Percentiles rank a stretch among this genome's conserved stretches.
Evolutionary conservation across 1,140 invertebrate genomes (phyloP).

Genomic region (Arctopsyche grandis): DNA sequence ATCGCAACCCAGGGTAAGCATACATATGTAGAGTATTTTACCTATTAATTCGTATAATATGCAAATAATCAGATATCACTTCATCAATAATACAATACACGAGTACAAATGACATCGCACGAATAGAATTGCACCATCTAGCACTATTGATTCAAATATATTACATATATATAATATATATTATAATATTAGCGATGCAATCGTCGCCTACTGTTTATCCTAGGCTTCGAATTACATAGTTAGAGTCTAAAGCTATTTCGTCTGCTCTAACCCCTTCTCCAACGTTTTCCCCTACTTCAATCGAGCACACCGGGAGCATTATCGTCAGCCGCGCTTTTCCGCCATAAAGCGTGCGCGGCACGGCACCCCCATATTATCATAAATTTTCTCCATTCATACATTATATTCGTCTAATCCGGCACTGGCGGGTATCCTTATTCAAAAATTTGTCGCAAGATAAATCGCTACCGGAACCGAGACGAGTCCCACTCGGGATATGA

Average conservation of each 20-base stretch:
- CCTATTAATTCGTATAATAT: too few relatives aligned
- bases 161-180: too few relatives aligned
- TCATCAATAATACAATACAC: too few relatives aligned
- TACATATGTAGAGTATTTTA: too few relatives aligned
- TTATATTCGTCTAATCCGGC: conserved; percentile 30
- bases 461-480: conserved; percentile 2
- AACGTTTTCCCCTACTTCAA: too few relatives aligned
- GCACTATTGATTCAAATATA: background rate
- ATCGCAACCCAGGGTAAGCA: too few relatives aligned
- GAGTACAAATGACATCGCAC: too few relatives aligned
- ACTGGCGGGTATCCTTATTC: conserved; percentile 20
- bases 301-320: background rate
- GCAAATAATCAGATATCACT: too few relatives aligned
- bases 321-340: conserved; percentile 14
- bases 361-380: conserved; percentile 25
- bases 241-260: background rate
- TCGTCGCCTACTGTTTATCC: conserved; percentile 1
- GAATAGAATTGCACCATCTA: background rate
- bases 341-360: conserved; percentile 12
- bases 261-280: background rate
- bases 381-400: conserved; percentile 27
- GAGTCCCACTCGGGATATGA: background rate
- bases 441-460: conserved; percentile 29
- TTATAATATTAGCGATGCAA: background rate
- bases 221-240: conserved; percentile 3